Conservation (phyloP, 2,113 vertebrate species). For the Terrapene triunguis region DNA sequence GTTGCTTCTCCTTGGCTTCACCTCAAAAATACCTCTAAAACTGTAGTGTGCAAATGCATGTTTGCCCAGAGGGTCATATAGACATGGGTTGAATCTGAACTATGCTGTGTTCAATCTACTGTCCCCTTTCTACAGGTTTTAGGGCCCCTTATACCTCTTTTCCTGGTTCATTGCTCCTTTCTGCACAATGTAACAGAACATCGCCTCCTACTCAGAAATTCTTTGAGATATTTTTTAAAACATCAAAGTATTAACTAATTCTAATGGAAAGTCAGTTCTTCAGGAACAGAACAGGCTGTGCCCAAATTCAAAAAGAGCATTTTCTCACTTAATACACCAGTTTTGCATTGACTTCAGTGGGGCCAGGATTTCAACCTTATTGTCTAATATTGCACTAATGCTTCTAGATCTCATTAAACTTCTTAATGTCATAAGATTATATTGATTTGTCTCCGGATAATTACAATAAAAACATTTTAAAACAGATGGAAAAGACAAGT, state of each 20-base stretch:
- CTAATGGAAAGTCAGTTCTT: neutral
- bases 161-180: neutral
- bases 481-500: neutral
- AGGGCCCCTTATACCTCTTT: neutral
- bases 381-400: conserved; percentile 19
- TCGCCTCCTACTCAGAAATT: neutral
- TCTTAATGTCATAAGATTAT: neutral
- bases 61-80: neutral
- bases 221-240: conserved; percentile 21
- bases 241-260: neutral
- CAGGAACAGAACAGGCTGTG: neutral
- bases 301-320: neutral
- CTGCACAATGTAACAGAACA: neutral
- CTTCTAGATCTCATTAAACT: neutral
- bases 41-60: accelerated
- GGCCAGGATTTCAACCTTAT: conserved; percentile 17
- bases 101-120: neutral
- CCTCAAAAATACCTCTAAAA: neutral
- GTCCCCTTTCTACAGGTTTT: neutral
- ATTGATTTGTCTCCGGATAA: neutral
- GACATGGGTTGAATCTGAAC: neutral
- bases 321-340: neutral
- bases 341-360: neutral
- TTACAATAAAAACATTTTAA: conserved; percentile 12
- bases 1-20: neutral